Evolutionary conservation across 2,888 invertebrate species (phyloP), one percentile per base, ranked within the genome.

Genomic region (Scaptomyza caliginosa): DNA sequence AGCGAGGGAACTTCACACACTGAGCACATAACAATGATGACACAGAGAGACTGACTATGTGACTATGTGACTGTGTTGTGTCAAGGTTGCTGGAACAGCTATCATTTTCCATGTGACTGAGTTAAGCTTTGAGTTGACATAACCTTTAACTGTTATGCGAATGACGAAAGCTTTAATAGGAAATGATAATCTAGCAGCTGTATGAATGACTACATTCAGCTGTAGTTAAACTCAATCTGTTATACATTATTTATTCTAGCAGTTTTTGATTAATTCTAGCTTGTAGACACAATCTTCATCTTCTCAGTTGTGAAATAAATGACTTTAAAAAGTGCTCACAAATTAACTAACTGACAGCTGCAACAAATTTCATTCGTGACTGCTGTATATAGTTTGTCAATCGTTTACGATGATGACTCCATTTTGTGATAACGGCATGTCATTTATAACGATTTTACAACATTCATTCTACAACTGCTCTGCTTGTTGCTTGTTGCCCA

Each of bases 301-400:
- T 34, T 4, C n/a, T n/a, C 16, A 34, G 34, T 34, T 8, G 1
- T 30, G 30, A 30, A n/a, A 2, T 7, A 28, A 26, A 45, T 28
- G 11, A 19, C 24, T 36, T 21, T 8, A 4, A 11, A 46, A 36
- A 45, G 21, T 26, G 21, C 32, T 43, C 34, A 7, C 30, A 54
- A 68, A 51, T 52, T 13, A 54, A 42, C 54, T 19, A 19, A 46
- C 19, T 43, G 43, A 64, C 42, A 50, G 28, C 62, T 17, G 5
- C 16, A 43, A 38, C 34, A 23, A 50, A 43, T 28, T 30, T 19
- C 6, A 7, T 11, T 2, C 4, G 2, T n/a, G 17, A 21, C 8
- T n/a, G 6, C 34, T 36, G 17, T 60, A 50, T 52, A 74, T 60
- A 54, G 56, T 54, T 57, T 54, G 63, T 68, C 70, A 75, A 74